phyloP scores from a whole-genome alignment of 2,888 invertebrate genomes.

The Agrotis exclamationis region DNA sequence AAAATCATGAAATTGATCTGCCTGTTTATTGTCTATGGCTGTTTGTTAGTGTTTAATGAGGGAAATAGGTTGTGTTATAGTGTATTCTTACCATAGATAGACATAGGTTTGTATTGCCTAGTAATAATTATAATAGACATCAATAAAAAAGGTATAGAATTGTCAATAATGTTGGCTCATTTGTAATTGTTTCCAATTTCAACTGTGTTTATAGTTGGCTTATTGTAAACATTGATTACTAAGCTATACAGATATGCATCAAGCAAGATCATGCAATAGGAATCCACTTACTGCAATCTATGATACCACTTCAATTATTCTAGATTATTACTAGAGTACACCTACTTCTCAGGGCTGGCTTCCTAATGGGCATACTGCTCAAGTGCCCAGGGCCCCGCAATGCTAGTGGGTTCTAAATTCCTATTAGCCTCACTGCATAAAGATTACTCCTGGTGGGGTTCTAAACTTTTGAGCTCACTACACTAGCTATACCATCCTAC shows the following conservation, averaged over 20 bases:
- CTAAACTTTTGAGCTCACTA: too few species aligned
- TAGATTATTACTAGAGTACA: neutral
- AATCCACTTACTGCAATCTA: conserved; percentile 18
- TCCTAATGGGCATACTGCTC: too few species aligned
- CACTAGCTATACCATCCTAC: too few species aligned
- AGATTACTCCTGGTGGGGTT: too few species aligned
- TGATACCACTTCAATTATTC: conserved; percentile 9
- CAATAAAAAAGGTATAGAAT: neutral
- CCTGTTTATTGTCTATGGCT: conserved; percentile 33
- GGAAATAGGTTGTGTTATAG: conserved; percentile 14
- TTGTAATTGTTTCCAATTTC: conserved; percentile 8
- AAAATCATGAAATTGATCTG: conserved; percentile 37
- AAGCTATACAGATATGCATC: neutral
- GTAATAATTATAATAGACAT: neutral
- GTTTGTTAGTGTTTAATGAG: conserved; percentile 26
- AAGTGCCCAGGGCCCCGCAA: too few species aligned
- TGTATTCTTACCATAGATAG: neutral
- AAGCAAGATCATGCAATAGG: conserved; percentile 12
- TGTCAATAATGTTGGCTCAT: conserved; percentile 5
- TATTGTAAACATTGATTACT: conserved; percentile 19
- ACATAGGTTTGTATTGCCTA: neutral
- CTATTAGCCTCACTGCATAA: too few species aligned
- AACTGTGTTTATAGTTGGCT: conserved; percentile 15
- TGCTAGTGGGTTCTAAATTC: too few species aligned
- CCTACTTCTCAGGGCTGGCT: neutral